Conservation (phyloP, 2,888 invertebrate genomes). For the Heliconius hortense region DNA sequence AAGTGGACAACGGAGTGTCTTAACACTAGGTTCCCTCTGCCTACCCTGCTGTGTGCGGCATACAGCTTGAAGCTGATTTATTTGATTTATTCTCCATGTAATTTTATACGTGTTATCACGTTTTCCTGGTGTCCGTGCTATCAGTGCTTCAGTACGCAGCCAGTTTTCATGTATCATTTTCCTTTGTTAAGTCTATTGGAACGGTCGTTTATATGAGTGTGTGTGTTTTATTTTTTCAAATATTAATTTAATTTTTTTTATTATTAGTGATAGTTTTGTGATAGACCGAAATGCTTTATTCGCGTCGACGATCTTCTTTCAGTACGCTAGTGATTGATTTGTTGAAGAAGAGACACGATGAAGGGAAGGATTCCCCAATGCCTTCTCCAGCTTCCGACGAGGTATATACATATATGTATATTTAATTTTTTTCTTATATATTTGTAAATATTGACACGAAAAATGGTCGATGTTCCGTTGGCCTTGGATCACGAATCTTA, state of each 20-base stretch:
- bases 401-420: slow-evolving; percentile 22
- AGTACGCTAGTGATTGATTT: slow-evolving; percentile 58
- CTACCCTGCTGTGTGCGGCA: too few relatives aligned
- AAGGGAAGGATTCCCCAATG: slow-evolving; percentile 47
- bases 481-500: slow-evolving; percentile 72
- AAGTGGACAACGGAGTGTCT: too few relatives aligned
- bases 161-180: slow-evolving; percentile 67
- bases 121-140: slow-evolving; percentile 63
- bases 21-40: too few relatives aligned
- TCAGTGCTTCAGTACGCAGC: slow-evolving; percentile 49
- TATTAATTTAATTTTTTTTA: slow-evolving; percentile 22
- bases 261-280: background rate
- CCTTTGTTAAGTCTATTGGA: slow-evolving; percentile 66
- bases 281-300: slow-evolving; percentile 46
- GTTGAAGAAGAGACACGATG: slow-evolving; percentile 53
- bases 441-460: slow-evolving; percentile 50
- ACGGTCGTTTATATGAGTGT: slow-evolving; percentile 59
- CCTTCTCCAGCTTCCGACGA: slow-evolving; percentile 32
- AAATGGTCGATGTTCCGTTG: slow-evolving; percentile 50
- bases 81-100: background rate
- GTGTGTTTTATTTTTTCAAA: slow-evolving; percentile 28
- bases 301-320: slow-evolving; percentile 58
- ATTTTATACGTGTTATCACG: slow-evolving; percentile 59
- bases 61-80: too few relatives aligned
- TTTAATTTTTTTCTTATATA: slow-evolving; percentile 8